phyloP scores from a whole-genome alignment of 1,140 invertebrate genomes.

The Danaus plexippus region DNA sequence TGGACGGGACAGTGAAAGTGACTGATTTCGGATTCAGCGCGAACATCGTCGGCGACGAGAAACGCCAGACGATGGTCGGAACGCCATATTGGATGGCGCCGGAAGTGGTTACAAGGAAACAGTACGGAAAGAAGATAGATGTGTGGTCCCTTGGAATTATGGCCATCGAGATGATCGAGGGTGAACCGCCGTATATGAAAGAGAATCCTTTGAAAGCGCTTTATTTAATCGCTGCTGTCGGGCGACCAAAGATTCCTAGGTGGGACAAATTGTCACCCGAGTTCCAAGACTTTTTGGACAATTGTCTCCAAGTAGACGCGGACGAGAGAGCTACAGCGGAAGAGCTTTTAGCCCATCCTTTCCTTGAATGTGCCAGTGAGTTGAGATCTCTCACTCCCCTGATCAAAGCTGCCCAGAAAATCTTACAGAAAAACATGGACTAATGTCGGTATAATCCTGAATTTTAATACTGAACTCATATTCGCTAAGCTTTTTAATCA shows the following conservation, averaged over 20 bases:
- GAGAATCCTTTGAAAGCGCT: slow-evolving; percentile 94
- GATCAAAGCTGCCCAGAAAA: slow-evolving; percentile 90
- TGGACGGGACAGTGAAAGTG: slow-evolving; percentile 97
- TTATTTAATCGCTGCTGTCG: slow-evolving; percentile 96
- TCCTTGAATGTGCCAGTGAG: slow-evolving; percentile 89
- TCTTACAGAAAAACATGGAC: slow-evolving; percentile 76
- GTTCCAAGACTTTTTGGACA: slow-evolving; percentile 89
- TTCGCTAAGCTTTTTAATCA: too few relatives aligned
- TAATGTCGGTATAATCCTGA: slow-evolving; percentile 26
- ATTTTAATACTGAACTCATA: too few relatives aligned
- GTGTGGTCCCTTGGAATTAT: slow-evolving; percentile 98
- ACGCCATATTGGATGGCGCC: slow-evolving; percentile 93
- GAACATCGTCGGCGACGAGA: slow-evolving; percentile 92
- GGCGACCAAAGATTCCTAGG: slow-evolving; percentile 90
- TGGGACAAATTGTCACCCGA: slow-evolving; percentile 85
- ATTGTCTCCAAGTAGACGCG: slow-evolving; percentile 94
- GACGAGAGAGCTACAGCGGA: slow-evolving; percentile 87
- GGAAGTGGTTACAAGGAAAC: slow-evolving; percentile 89
- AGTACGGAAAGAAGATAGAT: slow-evolving; percentile 93
- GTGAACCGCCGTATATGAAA: slow-evolving; percentile 96
- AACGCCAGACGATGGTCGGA: slow-evolving; percentile 96
- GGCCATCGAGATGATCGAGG: slow-evolving; percentile 99
- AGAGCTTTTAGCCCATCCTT: slow-evolving; percentile 90
- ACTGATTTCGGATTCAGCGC: slow-evolving; percentile 99
- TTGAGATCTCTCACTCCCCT: slow-evolving; percentile 89